These are phyloP conservation scores for Ornithorhynchus anatinus DNA, from an alignment of 2,113 vertebrate genomes.

Conservation along the genomic window DNA sequence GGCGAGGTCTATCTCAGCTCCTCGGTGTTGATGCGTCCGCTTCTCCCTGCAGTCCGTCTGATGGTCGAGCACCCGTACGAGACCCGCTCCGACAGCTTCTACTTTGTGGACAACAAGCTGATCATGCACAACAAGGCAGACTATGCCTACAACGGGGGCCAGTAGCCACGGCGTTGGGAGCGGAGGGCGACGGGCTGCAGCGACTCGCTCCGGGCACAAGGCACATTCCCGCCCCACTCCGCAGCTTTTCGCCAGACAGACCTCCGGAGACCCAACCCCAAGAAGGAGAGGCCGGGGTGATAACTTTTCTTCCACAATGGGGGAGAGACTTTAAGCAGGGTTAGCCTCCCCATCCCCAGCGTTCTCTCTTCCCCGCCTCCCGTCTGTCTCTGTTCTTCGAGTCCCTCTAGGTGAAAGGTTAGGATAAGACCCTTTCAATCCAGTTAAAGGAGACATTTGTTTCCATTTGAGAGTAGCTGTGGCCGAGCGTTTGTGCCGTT, in stretches of 20 bases:
- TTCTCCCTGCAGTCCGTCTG: conserved; percentile 81
- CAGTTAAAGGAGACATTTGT: conserved; percentile 17
- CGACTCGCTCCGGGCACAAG: background rate
- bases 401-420: conserved; percentile 33
- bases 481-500: conserved; percentile 9
- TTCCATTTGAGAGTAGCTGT: conserved; percentile 23
- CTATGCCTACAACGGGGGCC: conserved; percentile 96
- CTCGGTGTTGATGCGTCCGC: too few species aligned
- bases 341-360: conserved; percentile 6
- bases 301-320: background rate
- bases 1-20: too few species aligned
- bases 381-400: conserved; percentile 2
- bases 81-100: conserved; percentile 98
- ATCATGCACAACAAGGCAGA: conserved; percentile 99
- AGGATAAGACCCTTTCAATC: conserved; percentile 26
- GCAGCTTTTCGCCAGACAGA: background rate
- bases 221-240: background rate
- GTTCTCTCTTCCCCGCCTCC: background rate
- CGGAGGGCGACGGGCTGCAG: conserved; percentile 23
- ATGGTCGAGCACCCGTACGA: conserved; percentile 97
- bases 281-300: background rate
- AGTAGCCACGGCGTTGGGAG: conserved; percentile 64
- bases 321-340: conserved; percentile 20
- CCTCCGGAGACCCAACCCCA: background rate
- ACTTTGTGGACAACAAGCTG: conserved; percentile 98